These are phyloP conservation scores for Oedothorax gibbosus DNA, from an alignment of 1,140 invertebrate genomes.

Conservation along the genomic window DNA sequence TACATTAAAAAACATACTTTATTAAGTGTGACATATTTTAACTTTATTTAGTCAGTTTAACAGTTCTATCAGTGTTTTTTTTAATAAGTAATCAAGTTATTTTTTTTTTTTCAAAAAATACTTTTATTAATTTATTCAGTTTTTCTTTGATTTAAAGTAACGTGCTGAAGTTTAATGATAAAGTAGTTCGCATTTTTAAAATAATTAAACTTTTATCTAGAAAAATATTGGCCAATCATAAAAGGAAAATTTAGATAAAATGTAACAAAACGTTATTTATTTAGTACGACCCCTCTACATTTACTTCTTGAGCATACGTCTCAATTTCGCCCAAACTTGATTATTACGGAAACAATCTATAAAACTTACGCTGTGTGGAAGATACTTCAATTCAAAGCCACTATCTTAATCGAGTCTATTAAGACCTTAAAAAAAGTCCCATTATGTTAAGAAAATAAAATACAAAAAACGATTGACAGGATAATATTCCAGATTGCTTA, in stretches of 20 bases:
- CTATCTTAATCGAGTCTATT: slow-evolving; percentile 50
- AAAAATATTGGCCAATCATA: background rate
- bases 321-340: slow-evolving; percentile 46
- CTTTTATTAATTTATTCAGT: no score
- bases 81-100: no score
- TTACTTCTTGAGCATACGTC: slow-evolving; percentile 5
- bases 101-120: no score
- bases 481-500: slow-evolving; percentile 53
- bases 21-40: no score
- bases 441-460: slow-evolving; percentile 8
- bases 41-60: no score
- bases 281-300: background rate
- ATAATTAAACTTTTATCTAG: no score
- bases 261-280: background rate
- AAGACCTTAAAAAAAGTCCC: slow-evolving; percentile 41
- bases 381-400: slow-evolving; percentile 11
- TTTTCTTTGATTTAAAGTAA: no score
- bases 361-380: slow-evolving; percentile 25
- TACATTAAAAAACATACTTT: no score
- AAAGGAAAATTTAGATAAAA: background rate
- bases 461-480: slow-evolving; percentile 41
- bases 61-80: no score
- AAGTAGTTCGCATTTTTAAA: no score
- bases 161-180: no score
- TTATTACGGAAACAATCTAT: slow-evolving; percentile 47